Evolutionary conservation across 2,797 vertebrate genomes (phyloP), one percentile per base, ranked within the genome.

Genomic region (Cossypha polioptera): DNA sequence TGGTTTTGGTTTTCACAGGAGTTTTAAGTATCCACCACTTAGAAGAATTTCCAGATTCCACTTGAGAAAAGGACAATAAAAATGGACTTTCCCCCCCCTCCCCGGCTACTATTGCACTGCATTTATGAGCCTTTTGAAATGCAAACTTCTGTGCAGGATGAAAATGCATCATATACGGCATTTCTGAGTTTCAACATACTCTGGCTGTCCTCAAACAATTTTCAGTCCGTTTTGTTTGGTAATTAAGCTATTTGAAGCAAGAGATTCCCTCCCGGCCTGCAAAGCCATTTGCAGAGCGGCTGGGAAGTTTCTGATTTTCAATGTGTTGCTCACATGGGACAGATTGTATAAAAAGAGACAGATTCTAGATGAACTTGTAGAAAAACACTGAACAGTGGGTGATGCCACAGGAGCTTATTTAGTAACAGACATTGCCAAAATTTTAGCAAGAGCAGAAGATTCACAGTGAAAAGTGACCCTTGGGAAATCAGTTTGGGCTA

Each of bases 11-110:
- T 71, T 86, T 80, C 57, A 62, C 42, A 50, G 47, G 28, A 62
- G 8, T 77, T 94, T 53, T 24, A 77, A 57, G 21, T 35, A 66
- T 5, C 28, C 31, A 62, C 16, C 10, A 55, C 24, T 57, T 45
- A 55, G 25, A 51, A 77, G 28, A 8, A 16, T 13, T 74, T 82
- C 50, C 73, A 86, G 31, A 69, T 80, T 76, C n/a, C 91, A 92
- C 33, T 16, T 45, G 29, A 71, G 36, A 59, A 90, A 86, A 58
- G 9, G 18, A 66, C 21, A 88, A 33, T 45, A 68, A 91, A 74
- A 71, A 12, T 0, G 0, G 33, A 42, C 8, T 36, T 43, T 26
- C 3, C 7, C 13, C 11, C 4, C 36, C 3, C 7, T 11, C 11
- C 4, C 36, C 19, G 42, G 17, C 7, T 79, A 61, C n/a, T 19